Conservation (phyloP, 2,113 vertebrate species). For the Myocastor coypus region DNA sequence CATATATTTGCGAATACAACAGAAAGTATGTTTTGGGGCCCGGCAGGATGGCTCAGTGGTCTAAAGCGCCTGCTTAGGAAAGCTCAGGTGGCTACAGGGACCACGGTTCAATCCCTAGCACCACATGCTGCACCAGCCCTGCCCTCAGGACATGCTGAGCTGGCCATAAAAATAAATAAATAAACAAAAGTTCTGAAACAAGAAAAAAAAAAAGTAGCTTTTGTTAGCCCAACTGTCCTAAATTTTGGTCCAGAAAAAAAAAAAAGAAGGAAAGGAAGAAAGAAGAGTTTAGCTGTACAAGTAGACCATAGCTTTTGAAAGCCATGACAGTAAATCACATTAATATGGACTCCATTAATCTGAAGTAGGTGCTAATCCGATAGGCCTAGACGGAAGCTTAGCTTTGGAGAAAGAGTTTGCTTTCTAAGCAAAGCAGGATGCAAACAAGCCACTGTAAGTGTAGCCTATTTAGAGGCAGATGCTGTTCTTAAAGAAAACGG, state of each 20-base stretch:
- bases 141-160: too few relatives aligned
- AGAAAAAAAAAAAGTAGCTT: too few relatives aligned
- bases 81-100: too few relatives aligned
- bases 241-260: slow-evolving; percentile 24
- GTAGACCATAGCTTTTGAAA: slow-evolving; percentile 33
- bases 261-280: background rate
- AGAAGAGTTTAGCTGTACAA: background rate
- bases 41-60: too few relatives aligned
- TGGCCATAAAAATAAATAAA: too few relatives aligned
- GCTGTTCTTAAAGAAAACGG: slow-evolving; percentile 10
- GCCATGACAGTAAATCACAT: slow-evolving; percentile 57
- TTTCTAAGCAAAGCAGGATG: slow-evolving; percentile 65
- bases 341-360: slow-evolving; percentile 60
- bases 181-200: too few relatives aligned
- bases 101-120: too few relatives aligned
- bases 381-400: slow-evolving; percentile 60
- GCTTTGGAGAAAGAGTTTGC: slow-evolving; percentile 62
- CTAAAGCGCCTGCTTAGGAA: too few relatives aligned
- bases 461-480: slow-evolving; percentile 43
- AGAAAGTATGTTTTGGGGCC: too few relatives aligned
- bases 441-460: background rate
- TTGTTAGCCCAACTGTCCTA: slow-evolving; percentile 48
- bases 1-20: background rate
- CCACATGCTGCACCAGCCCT: too few relatives aligned
- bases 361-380: slow-evolving; percentile 53